These are phyloP conservation scores for Urocitellus parryii DNA, from an alignment of 2,113 vertebrate species.

Conservation along the genomic window DNA sequence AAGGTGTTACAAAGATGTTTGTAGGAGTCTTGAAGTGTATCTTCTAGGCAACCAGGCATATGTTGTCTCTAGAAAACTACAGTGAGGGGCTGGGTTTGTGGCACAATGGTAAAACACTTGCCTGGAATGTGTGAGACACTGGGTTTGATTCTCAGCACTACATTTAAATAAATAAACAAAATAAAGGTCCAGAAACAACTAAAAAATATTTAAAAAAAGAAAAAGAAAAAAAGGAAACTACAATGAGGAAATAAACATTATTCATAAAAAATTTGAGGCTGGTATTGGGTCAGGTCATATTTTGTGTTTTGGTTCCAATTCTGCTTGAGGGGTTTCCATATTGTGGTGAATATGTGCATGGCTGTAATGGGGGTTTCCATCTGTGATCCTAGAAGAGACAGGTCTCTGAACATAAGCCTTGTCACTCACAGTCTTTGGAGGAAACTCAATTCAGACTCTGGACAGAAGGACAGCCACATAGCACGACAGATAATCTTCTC, in stretches of 20 bases:
- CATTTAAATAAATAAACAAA: no score
- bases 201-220: no score
- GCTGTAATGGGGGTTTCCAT: conserved; percentile 84
- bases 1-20: not conserved
- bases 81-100: not conserved
- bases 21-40: not conserved
- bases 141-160: no score
- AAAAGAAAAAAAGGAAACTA: not conserved
- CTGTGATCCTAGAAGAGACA: conserved; percentile 85
- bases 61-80: not conserved
- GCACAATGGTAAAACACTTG: no score
- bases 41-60: not conserved
- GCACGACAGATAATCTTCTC: conserved; percentile 69
- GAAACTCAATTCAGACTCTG: conserved; percentile 70
- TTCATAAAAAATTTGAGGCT: conserved; percentile 37
- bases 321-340: conserved; percentile 71
- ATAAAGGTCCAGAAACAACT: no score
- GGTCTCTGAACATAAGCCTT: conserved; percentile 83
- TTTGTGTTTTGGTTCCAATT: conserved; percentile 72
- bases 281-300: conserved; percentile 77
- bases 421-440: conserved; percentile 85
- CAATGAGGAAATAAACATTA: not conserved
- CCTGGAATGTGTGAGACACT: no score
- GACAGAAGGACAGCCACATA: conserved; percentile 81
- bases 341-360: conserved; percentile 85